Base-by-base conservation (phyloP, 2,797 vertebrate species). In the Liasis olivaceus region DNA sequence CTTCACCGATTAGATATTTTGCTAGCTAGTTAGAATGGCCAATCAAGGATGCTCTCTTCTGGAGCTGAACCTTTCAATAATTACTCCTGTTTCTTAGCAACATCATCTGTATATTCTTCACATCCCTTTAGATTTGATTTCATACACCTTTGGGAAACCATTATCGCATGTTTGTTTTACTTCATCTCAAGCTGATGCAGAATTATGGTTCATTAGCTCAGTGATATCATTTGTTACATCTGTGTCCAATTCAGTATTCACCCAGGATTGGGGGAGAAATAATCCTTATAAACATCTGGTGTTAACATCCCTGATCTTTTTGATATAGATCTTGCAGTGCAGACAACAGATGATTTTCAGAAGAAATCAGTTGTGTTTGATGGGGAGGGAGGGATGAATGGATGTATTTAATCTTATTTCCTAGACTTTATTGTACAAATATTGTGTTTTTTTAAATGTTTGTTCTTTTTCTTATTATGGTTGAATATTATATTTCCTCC, bases 121-220 rank as follows among this genome's bases (percentile, higher is more conserved):
- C n/a, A 66, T 90, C 89, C 63, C 86, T 88, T 90, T 54, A 66
- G 31, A 24, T 84, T 88, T 90, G 51, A 85, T n/a, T 92, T 59
- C 62, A 42, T 58, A 24, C 13, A 69, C 93, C 89, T 88, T 69
- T 90, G 91, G 89, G 89, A 90, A 59, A 54, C 85, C 92, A 90
- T 94, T 92, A 94, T 51, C 8, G 28, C n/a, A 51, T 85, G 69
- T 88, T 90, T 90, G 63, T 69, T 95, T 90, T 66, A 58, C 85
- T 28, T 0, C 0, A 15, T 59, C 58, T 20, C 87, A 93, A 72
- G 64, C 59, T 56, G 69, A 87, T 91, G 12, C 0, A 1, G 91
- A 93, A 90, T 87, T 28, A 17, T 51, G 89, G 47, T 81, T 87
- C 0, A 0, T 7, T 51, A 94, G 86, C 47, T 15, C 81, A 5